phyloP scores from a whole-genome alignment of 2,888 invertebrate genomes.

The Pheosia gnoma region DNA sequence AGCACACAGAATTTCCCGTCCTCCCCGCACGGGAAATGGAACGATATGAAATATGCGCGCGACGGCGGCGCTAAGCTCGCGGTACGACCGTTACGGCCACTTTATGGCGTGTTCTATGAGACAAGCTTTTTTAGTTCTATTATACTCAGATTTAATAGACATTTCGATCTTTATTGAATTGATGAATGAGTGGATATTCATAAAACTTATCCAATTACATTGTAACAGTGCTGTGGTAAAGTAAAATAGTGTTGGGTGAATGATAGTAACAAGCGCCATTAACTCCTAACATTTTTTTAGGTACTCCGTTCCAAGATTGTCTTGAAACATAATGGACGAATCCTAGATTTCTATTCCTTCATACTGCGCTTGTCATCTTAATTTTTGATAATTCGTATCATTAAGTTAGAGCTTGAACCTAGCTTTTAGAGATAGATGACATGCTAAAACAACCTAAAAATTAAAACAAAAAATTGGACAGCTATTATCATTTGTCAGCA shows the following conservation, averaged over 20 bases:
- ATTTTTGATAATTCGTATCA: too few species aligned
- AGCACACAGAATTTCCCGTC: neutral
- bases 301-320: too few species aligned
- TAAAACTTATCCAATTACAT: neutral
- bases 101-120: neutral
- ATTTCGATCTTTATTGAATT: neutral
- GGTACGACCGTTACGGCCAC: neutral
- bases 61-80: conserved; percentile 1
- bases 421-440: neutral
- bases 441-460: neutral
- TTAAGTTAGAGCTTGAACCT: neutral
- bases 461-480: too few species aligned
- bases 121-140: neutral
- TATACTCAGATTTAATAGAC: neutral
- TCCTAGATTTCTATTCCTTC: too few species aligned
- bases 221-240: too few species aligned
- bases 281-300: too few species aligned
- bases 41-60: conserved; percentile 12
- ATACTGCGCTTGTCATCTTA: too few species aligned
- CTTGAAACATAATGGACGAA: too few species aligned
- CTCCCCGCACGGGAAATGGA: conserved; percentile 9
- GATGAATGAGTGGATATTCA: neutral
- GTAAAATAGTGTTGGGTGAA: too few species aligned
- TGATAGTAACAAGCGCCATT: too few species aligned
- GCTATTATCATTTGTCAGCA: neutral